Base-by-base conservation (phyloP, 2,888 invertebrate species). In the Diaperis boleti region DNA sequence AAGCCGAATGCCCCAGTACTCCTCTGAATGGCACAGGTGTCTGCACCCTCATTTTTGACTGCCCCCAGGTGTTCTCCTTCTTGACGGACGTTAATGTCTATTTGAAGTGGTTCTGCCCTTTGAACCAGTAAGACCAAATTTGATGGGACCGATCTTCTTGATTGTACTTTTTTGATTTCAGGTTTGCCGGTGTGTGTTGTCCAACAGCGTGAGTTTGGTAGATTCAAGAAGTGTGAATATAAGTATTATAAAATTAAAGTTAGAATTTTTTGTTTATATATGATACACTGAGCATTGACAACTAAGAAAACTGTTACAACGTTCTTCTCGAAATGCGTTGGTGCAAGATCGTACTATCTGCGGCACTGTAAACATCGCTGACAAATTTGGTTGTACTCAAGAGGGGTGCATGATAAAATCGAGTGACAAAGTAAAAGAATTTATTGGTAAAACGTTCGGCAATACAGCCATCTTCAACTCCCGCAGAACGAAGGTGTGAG, bases 71-170 rank as follows among this genome's bases (percentile, higher is more conserved):
- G 5, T 47, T 35, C 22, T 2, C 15, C 1, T 13, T 15, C 4
- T 8, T 65, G 14, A 50, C 52, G 7, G 47, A 56, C 18, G 10
- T 57, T 15, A 37, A 41, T 2, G 26, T 31, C n/a, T 65, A 52
- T 39, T 35, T 45, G 1, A 29, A 55, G 57, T 64, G 56, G 17
- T 64, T 64, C 14, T 64, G 64, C 17, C 56, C 47, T 1, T 37
- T 64, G 17, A 49, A 55, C 7, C 37, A 39, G 64, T 64, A 50
- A 47, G 60, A 14, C n/a, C 33, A 10, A 11, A 10, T 22, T 50
- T 29, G 26, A 8, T 20, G 8, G 11, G 15, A 18, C 33, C 13
- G 3, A 50, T 7, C 1, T 1, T 39, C 8, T n/a, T 41, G 14
- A 41, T 11, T 20, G 13, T 14, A 5, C 10, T 45, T 39, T 15